Evolutionary conservation across 2,113 vertebrate species (phyloP), one percentile per base, ranked within the genome.

Genomic region (Sitta europaea): DNA sequence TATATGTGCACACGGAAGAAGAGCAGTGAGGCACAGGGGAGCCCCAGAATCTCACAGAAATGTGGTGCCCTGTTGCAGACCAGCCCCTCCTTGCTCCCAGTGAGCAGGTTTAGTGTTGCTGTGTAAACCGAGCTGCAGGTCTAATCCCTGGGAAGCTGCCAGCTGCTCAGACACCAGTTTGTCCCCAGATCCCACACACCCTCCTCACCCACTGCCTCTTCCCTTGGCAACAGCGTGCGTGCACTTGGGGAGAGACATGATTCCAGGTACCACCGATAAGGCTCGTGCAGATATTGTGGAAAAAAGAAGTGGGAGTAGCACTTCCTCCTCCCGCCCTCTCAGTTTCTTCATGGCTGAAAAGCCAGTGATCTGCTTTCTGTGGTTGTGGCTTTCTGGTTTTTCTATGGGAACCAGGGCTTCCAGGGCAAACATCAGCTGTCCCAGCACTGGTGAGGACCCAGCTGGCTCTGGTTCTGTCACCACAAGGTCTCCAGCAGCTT

Each of bases 41-140:
- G 10, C 47, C 40, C 27, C 14, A 14, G 14, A 51, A 22, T 16
- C 51, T 62, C 47, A 28, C 38, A 62, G 73, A 25, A 61, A 9
- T 7, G 24, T 6, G 27, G 21, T 68, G 40, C 31, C 58, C 40
- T 35, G 25, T 12, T 51, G 40, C 74, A 57, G 16, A 67, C 4
- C 58, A 79, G 40, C 50, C 57, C 16, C 58, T 68, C 35, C 38
- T 36, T 0, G 0, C 2, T 63, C 68, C 40, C 57, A 1, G 6
- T 0, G 4, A 35, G 57, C 70, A 78, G 61, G n/a, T 65, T 72
- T 55, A 48, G 10, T 6, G 20, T 2, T 35, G 35, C 53, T 5
- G 12, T 65, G 51, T 28, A 50, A 77, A 77, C 6, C 3, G 11
- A 81, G 65, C 38, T 58, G 74, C 29, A 22, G 35, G 21, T 36